Evolutionary conservation across 2,797 vertebrate species (phyloP), one percentile per base, ranked within the genome.

Genomic region (Luscinia luscinia): DNA sequence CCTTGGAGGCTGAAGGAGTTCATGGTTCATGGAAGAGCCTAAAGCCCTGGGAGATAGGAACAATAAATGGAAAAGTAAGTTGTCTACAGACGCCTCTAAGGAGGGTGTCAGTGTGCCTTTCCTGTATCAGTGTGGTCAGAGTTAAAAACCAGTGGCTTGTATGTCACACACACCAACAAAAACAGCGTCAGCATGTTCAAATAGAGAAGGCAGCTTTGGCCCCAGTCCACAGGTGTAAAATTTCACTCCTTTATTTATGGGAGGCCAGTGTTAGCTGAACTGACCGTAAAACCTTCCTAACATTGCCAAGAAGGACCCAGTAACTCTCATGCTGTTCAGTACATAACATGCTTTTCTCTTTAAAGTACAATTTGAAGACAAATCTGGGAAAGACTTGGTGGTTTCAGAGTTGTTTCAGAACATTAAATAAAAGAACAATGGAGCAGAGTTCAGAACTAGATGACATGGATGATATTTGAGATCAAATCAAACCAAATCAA

Each of bases 221-320:
- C 22, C 8, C 46, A 15, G 41, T 77, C 85, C 95, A 96, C 85
- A 90, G 81, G 96, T 92, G 68, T 94, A 96, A 87, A 93, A 83
- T 96, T 96, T 95, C 96, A 87, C 78, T 83, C 94, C 40, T 96
- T 96, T 95, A 95, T 96, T 95, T 96, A 94, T 93, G 92, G 75
- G 77, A 94, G 90, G 51, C 81, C 85, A 83, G 45, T 5, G 13
- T 83, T 90, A 95, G 89, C 64, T 95, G 78, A 92, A 96, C 85
- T 95, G 83, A 93, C 80, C 82, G 88, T 94, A 96, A 95, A 96
- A 88, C 34, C 48, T 78, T 81, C 66, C 74, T 67, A 92, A 55
- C 38, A 15, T 51, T 74, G 90, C 92, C 67, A 67, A 74, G 70
- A 93, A 64, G 38, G 76, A 93, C 93, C 70, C 0, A 3, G 70